Evolutionary conservation across 2,113 vertebrate genomes (phyloP).

Genomic region (Alethe diademata): DNA sequence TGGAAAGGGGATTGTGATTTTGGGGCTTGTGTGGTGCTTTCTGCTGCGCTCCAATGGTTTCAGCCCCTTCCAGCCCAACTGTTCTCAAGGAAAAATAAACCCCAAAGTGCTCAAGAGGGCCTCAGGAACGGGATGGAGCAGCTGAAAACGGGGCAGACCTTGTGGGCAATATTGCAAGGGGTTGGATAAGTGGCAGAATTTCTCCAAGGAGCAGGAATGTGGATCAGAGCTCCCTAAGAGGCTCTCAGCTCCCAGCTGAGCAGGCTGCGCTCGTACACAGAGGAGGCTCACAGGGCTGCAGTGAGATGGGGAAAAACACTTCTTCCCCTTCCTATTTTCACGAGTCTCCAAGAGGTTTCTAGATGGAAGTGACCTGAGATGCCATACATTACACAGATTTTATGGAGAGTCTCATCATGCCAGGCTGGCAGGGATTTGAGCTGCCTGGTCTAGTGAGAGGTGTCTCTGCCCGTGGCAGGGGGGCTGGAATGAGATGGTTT

Average conservation of each 20-base stretch:
- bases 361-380: neutral
- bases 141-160: neutral
- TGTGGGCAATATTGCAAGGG: neutral
- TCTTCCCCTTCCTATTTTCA: neutral
- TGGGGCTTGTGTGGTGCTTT: neutral
- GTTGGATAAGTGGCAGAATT: neutral
- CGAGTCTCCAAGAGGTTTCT: neutral
- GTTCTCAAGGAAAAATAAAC: neutral
- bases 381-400: neutral
- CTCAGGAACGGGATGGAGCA: neutral
- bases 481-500: neutral
- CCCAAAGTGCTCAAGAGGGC: neutral
- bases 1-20: neutral
- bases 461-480: neutral
- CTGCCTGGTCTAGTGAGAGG: neutral
- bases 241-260: neutral
- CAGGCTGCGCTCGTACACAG: rapidly evolving
- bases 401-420: neutral
- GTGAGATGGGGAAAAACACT: neutral
- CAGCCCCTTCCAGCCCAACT: neutral
- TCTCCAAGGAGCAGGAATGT: neutral
- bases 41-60: neutral
- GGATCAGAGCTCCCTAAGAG: neutral
- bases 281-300: neutral
- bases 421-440: neutral